Evolutionary conservation across 2,888 invertebrate species (phyloP).

Genomic region (Dexiosoma caninum): DNA sequence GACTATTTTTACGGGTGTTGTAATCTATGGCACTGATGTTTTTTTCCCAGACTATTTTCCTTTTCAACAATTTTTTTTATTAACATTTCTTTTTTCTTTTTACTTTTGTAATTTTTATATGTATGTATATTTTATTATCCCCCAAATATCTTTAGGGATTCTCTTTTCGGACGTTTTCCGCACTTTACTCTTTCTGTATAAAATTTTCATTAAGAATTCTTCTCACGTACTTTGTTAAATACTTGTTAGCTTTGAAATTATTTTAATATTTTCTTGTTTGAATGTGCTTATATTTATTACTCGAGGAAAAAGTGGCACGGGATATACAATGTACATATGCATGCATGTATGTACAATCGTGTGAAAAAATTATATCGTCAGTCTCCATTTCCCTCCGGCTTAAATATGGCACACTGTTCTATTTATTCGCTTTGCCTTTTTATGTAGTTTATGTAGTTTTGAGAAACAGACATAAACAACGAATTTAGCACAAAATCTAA

Average conservation of each 20-base stretch:
- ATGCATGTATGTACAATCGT: not conserved
- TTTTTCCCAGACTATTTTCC: not conserved
- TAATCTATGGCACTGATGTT: too few relatives aligned
- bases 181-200: not conserved
- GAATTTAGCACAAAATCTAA: not conserved
- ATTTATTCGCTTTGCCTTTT: not conserved
- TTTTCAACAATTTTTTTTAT: slow-evolving; percentile 27
- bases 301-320: not conserved
- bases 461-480: not conserved
- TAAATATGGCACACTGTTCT: not conserved
- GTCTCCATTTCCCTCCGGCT: not conserved
- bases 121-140: too few relatives aligned
- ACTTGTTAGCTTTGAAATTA: slow-evolving; percentile 43
- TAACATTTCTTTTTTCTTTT: not conserved
- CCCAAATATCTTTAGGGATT: not conserved
- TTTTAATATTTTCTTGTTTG: not conserved
- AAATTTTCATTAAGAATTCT: slow-evolving; percentile 35
- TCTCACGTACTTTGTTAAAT: slow-evolving; percentile 52
- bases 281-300: slow-evolving; percentile 3
- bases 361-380: not conserved
- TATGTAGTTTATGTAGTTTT: not conserved
- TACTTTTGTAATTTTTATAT: too few relatives aligned
- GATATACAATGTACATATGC: too few relatives aligned
- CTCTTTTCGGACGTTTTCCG: not conserved
- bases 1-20: too few relatives aligned